Conservation (phyloP, 53 echinoderm and acorn worm species). For the Glandiceps talaboti region DNA sequence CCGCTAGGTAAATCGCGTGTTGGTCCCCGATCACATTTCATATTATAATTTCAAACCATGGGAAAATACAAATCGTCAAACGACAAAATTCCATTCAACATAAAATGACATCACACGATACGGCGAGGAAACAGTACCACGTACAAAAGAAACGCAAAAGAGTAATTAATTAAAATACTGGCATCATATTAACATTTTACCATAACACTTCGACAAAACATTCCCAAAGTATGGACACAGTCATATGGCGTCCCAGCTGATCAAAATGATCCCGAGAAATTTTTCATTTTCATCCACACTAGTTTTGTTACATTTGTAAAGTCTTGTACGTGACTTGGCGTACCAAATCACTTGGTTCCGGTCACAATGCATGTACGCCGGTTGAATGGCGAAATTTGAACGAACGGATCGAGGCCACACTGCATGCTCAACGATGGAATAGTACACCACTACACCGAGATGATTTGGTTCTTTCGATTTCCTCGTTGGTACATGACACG, state of each 20-base stretch:
- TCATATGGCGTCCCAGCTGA: neutral
- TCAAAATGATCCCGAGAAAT: neutral
- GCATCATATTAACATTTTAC: neutral
- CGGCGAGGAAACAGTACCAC: neutral
- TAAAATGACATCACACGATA: neutral
- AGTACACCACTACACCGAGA: neutral
- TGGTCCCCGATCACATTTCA: no score
- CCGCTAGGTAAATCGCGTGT: no score
- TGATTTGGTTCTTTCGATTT: neutral
- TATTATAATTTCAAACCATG: no score
- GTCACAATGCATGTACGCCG: neutral
- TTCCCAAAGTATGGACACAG: no score
- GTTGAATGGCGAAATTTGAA: neutral
- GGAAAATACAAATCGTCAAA: no score
- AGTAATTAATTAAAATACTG: no score
- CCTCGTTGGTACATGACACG: neutral
- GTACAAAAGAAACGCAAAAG: neutral
- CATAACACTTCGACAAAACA: neutral
- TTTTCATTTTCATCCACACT: neutral
- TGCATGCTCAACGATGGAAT: neutral
- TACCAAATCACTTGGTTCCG: neutral
- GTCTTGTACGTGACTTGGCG: conserved; percentile 1
- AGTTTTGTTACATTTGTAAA: neutral
- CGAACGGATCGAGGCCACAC: neutral
- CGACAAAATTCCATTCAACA: neutral